A percentile compares a stretch with the other conserved stretches of the same genome.
These are phyloP conservation scores for Drosophila nannoptera DNA, from an alignment of 1,140 invertebrate genomes.

Conservation along the genomic window DNA sequence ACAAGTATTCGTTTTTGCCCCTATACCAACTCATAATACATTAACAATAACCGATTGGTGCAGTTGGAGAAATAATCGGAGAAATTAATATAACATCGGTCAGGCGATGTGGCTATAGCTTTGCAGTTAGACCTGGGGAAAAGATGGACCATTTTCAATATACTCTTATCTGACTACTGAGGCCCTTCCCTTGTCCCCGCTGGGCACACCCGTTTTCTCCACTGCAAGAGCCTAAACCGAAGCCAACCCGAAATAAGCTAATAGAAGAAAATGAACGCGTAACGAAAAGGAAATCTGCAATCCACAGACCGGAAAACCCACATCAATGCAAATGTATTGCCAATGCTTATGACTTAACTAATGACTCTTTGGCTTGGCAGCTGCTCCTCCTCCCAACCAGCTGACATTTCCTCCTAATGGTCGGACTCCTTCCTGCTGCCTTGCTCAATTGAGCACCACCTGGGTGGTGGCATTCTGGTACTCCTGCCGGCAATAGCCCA, in stretches of 20 bases:
- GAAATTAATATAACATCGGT: neutral
- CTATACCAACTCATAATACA: slow-evolving; percentile 1
- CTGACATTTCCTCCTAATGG: too few relatives aligned
- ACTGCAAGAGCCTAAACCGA: neutral
- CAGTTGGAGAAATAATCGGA: neutral
- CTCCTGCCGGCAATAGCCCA: slow-evolving; percentile 76
- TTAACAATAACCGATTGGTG: slow-evolving; percentile 2
- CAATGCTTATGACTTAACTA: slow-evolving; percentile 42
- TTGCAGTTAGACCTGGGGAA: too few relatives aligned
- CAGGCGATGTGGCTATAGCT: too few relatives aligned
- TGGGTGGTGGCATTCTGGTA: slow-evolving; percentile 54
- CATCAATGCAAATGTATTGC: slow-evolving; percentile 35
- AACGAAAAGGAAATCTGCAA: neutral
- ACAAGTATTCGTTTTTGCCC: slow-evolving; percentile 54
- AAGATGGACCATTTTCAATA: too few relatives aligned
- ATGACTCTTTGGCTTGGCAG: slow-evolving; percentile 44
- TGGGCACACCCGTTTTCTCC: too few relatives aligned
- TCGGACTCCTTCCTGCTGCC: neutral
- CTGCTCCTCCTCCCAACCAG: neutral
- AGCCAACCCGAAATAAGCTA: too few relatives aligned
- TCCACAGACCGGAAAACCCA: slow-evolving; percentile 14
- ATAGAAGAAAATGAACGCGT: neutral
- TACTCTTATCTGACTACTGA: too few relatives aligned
- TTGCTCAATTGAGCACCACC: slow-evolving; percentile 40
- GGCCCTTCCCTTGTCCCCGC: too few relatives aligned